These are phyloP conservation scores for Neogale vison DNA, from an alignment of 2,113 vertebrate species.

Conservation along the genomic window DNA sequence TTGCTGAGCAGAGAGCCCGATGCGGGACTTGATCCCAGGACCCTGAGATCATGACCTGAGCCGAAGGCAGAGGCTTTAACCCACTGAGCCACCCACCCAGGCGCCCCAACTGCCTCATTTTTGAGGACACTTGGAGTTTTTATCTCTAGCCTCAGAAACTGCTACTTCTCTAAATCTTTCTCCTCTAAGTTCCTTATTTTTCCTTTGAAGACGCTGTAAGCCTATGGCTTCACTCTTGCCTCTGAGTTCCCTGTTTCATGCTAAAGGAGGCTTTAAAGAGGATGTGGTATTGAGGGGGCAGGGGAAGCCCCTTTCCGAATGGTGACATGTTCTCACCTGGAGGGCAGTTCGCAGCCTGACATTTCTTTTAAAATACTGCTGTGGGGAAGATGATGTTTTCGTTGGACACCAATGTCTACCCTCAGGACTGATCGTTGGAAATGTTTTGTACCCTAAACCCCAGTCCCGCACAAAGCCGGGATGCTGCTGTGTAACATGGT, in stretches of 20 bases:
- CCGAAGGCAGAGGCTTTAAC: too few species aligned
- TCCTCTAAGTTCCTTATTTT: conserved; percentile 16
- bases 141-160: not conserved
- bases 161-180: conserved; percentile 37
- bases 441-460: not conserved
- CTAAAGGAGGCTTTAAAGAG: not conserved
- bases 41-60: too few species aligned
- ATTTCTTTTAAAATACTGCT: not conserved
- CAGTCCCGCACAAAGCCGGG: not conserved
- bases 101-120: not conserved
- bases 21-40: too few species aligned
- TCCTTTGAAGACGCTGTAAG: not conserved
- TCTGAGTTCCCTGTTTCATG: not conserved
- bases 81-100: too few species aligned
- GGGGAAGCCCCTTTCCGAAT: not conserved
- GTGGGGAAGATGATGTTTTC: not conserved
- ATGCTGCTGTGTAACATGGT: not conserved
- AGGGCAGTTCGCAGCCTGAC: not conserved
- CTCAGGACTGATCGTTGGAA: not conserved
- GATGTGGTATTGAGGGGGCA: not conserved
- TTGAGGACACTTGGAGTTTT: not conserved
- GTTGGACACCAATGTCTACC: not conserved
- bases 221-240: not conserved
- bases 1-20: too few species aligned
- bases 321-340: not conserved